These are phyloP conservation scores for Steinernema hermaphroditum DNA, from an alignment of 2,888 invertebrate genomes.

Conservation along the genomic window DNA sequence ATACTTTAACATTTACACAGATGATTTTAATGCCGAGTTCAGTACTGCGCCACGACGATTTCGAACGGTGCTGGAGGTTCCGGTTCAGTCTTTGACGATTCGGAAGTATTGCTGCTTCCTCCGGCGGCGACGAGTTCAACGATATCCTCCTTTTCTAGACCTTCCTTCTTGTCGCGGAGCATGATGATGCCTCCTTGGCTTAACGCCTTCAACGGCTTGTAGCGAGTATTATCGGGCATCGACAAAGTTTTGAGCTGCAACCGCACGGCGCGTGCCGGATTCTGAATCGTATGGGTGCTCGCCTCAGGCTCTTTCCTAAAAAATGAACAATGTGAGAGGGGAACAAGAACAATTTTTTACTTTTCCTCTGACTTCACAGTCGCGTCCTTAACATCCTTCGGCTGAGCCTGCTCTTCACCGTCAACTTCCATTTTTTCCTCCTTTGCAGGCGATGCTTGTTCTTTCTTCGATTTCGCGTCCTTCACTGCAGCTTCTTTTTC, in stretches of 20 bases:
- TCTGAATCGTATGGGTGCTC: conserved; percentile 84
- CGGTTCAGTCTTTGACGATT: conserved; percentile 32
- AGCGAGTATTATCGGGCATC: conserved; percentile 78
- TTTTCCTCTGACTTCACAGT: not conserved
- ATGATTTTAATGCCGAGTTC: not conserved
- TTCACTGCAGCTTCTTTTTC: conserved; percentile 38
- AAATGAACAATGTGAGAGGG: no score
- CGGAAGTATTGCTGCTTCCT: conserved; percentile 34
- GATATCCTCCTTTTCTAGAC: conserved; percentile 68
- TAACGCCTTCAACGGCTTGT: conserved; percentile 83
- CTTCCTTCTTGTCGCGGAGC: conserved; percentile 82
- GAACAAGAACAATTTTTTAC: not conserved
- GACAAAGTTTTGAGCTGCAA: conserved; percentile 79
- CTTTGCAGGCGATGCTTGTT: not conserved
- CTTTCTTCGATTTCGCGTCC: conserved; percentile 22
- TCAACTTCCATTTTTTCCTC: conserved; percentile 9
- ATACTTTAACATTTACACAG: not conserved
- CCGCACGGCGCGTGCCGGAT: conserved; percentile 91
- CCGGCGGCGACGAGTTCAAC: conserved; percentile 53
- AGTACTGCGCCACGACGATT: not conserved
- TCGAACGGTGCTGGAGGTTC: conserved; percentile 35
- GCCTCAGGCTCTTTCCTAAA: conserved; percentile 74
- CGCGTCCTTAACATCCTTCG: not conserved
- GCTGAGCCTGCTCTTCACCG: conserved; percentile 33
- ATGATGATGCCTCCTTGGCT: conserved; percentile 83